Conservation (phyloP, 2,888 invertebrate species). For the Seira ritae region DNA sequence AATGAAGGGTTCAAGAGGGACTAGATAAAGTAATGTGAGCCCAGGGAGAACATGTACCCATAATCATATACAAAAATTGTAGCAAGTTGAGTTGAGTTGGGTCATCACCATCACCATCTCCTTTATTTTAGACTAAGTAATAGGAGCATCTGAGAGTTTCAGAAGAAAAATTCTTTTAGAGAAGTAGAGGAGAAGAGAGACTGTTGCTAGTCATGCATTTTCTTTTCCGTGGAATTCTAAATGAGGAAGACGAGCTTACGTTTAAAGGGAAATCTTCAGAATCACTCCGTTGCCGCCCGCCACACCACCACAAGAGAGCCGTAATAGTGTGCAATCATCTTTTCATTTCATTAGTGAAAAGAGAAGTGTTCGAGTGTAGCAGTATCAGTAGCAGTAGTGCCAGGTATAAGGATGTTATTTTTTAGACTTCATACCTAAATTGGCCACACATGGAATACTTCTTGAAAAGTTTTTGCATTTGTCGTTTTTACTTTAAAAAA, state of each 20-base stretch:
- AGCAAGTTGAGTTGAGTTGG: constrained; percentile 34
- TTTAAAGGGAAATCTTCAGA: constrained; percentile 51
- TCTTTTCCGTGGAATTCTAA: constrained; percentile 6
- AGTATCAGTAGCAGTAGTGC: constrained; percentile 23
- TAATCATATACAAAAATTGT: constrained; percentile 14
- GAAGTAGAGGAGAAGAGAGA: no score
- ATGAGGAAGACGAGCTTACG: constrained; percentile 38
- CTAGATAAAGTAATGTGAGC: constrained; percentile 43
- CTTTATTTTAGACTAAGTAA: constrained; percentile 13
- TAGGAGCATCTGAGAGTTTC: constrained; percentile 51
- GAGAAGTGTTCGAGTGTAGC: background rate
- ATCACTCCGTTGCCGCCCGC: constrained; percentile 30
- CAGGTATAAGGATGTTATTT: no score
- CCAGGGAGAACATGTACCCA: constrained; percentile 36
- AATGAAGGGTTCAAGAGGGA: background rate
- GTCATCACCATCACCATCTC: constrained; percentile 49
- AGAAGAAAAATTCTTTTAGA: background rate
- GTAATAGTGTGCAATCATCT: constrained; percentile 48
- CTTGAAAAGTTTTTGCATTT: background rate
- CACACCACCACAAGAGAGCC: constrained; percentile 49
- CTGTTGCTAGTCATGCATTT: constrained; percentile 24
- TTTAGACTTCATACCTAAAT: background rate
- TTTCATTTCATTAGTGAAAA: constrained; percentile 49
- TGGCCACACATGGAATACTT: constrained; percentile 27
- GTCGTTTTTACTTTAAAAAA: background rate